A percentile compares a stretch with the other conserved stretches of the same genome.
Evolutionary conservation across 2,797 vertebrate species (phyloP).

Genomic region (Hyperoplus lanceolatus): DNA sequence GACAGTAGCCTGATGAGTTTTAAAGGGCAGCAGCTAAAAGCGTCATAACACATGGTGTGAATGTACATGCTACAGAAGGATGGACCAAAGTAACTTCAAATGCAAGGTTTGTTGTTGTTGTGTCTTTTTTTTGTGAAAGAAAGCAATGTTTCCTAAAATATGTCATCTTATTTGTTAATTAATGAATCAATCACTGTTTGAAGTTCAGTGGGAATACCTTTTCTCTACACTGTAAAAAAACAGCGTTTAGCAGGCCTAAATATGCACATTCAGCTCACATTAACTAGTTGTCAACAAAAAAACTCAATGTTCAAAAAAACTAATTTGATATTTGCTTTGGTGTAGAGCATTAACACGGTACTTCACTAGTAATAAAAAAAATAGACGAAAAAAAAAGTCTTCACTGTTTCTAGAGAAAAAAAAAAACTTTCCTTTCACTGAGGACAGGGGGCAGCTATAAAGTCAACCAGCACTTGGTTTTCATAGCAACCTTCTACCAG

Average conservation of each 20-base stretch:
- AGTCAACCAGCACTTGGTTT: conserved; percentile 7
- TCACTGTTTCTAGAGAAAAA: not conserved
- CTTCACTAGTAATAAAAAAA: not conserved
- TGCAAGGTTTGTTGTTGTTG: not conserved
- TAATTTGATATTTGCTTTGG: not conserved
- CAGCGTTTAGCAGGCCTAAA: not conserved
- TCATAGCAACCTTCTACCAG: not conserved
- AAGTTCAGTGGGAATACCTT: too few species aligned
- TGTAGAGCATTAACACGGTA: not conserved
- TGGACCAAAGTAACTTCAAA: not conserved
- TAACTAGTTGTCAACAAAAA: not conserved
- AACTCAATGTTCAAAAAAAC: not conserved
- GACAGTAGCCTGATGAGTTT: conserved; percentile 22
- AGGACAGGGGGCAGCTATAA: not conserved
- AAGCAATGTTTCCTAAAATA: not conserved
- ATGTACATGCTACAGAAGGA: not conserved
- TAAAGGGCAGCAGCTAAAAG: conserved; percentile 26
- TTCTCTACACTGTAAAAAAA: not conserved
- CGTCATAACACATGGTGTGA: conserved; percentile 5
- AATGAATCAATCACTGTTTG: too few species aligned
- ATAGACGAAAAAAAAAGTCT: not conserved
- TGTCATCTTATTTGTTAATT: not conserved
- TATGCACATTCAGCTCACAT: not conserved
- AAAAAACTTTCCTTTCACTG: not conserved
- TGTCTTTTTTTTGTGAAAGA: not conserved